Base-by-base conservation (phyloP, 2,888 invertebrate species). In the Lacanobia oleracea region DNA sequence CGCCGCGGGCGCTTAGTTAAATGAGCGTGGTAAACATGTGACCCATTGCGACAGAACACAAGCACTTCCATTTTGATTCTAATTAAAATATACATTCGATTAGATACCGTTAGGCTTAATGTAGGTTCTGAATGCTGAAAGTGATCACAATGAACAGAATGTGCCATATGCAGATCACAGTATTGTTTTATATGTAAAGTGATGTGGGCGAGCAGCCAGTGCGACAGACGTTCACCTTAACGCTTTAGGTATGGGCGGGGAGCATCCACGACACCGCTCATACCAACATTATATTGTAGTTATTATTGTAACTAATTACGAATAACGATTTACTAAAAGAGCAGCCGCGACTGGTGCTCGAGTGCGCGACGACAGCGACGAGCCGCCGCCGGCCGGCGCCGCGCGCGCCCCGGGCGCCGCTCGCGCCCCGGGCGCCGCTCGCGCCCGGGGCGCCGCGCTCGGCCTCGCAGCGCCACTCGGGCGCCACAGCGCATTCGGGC, bases 191-290 rank as follows among this genome's bases (percentile, higher is more conserved):
- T 75, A 71, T 77, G 64, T 66, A 66, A 72, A 75, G 61, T 67
- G 81, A 75, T 81, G 64, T 77, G 86, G 82, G 77, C 83, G 88
- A 88, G 90, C 91, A 89, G 94, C 89, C 93, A 91, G 92, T 91
- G 94, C 94, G 94, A 88, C 88, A 82, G 86, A 89, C 94, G 94
- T 91, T 87, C 93, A 94, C 94, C 94, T 95, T 93, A 94, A 96
- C 95, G 95, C 95, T 96, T 96, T 96, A 96, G 95, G 95, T 95
- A 95, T 96, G 95, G 93, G 95, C 92, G 95, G 95, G 93, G 93
- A 89, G 95, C 95, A 95, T 95, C 95, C 95, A 95, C 95, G 92
- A 92, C 90, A 92, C 95, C 95, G 94, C 95, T 95, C 95, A 96
- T 96, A 95, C 95, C 95, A 95, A 93, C 92, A 93, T 94, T 95